Percentiles rank a stretch among this genome's conserved stretches.
Conservation (phyloP, 1,140 invertebrate species). For the Pseudomyrmex pallidus region DNA sequence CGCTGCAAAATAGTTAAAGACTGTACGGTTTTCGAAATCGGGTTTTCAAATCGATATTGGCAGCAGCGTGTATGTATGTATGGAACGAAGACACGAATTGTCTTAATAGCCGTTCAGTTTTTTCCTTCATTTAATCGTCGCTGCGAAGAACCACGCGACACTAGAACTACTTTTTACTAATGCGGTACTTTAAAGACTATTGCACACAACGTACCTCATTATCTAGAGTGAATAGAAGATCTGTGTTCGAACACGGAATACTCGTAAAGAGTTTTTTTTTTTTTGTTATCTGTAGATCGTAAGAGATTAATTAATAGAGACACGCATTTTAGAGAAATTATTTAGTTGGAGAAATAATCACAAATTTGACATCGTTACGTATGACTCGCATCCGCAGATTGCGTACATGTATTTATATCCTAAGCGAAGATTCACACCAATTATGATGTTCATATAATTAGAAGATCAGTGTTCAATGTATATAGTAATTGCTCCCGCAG, state of each 20-base stretch:
- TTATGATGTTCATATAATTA: slow-evolving; percentile 45
- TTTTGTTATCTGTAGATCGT: too few species aligned
- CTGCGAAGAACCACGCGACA: too few species aligned
- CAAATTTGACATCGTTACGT: slow-evolving; percentile 4
- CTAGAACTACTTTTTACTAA: too few species aligned
- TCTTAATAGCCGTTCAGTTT: slow-evolving; percentile 15
- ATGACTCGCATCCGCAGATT: neutral
- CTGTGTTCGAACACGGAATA: too few species aligned
- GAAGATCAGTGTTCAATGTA: slow-evolving; percentile 30
- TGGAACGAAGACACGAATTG: slow-evolving; percentile 14
- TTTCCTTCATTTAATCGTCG: neutral
- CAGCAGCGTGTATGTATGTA: neutral
- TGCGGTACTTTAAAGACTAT: too few species aligned
- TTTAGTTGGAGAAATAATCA: neutral
- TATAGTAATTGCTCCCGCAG: slow-evolving; percentile 12
- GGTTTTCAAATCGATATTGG: neutral
- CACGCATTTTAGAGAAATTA: too few species aligned
- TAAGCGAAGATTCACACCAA: slow-evolving; percentile 21
- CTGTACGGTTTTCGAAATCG: slow-evolving; percentile 14
- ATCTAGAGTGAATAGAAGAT: too few species aligned
- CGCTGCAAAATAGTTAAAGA: slow-evolving; percentile 3
- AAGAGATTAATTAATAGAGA: too few species aligned
- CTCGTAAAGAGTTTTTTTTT: too few species aligned
- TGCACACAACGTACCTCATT: too few species aligned
- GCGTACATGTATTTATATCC: slow-evolving; percentile 47